Conservation (phyloP, 2,888 invertebrate genomes). For the Trachelus tabidus region DNA sequence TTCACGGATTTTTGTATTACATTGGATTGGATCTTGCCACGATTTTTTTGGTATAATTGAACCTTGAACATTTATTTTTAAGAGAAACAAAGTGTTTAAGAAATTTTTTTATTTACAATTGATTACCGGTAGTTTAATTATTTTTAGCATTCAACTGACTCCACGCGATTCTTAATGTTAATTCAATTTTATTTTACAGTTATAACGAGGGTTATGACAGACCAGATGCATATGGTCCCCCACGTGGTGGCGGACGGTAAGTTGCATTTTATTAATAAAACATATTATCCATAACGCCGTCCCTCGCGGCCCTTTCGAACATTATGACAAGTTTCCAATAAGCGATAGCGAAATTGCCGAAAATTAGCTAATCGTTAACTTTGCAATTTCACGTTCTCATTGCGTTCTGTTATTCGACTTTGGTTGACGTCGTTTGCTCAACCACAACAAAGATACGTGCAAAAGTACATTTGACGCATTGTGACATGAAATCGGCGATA, state of each 20-base stretch:
- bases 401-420: neutral
- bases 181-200: slow-evolving; percentile 40
- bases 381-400: too few relatives aligned
- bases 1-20: slow-evolving; percentile 6
- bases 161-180: neutral
- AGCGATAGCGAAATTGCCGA: too few relatives aligned
- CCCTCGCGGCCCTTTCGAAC: too few relatives aligned
- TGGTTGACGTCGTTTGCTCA: slow-evolving; percentile 30
- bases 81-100: neutral
- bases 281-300: too few relatives aligned
- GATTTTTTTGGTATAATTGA: too few relatives aligned
- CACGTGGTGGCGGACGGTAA: slow-evolving; percentile 64
- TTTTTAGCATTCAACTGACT: too few relatives aligned
- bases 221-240: slow-evolving; percentile 63
- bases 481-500: neutral
- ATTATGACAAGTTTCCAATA: too few relatives aligned
- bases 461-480: too few relatives aligned
- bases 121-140: neutral
- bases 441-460: slow-evolving; percentile 17
- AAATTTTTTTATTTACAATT: slow-evolving; percentile 1
- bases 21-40: too few relatives aligned
- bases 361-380: too few relatives aligned
- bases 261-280: slow-evolving; percentile 30
- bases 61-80: too few relatives aligned
- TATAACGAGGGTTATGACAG: slow-evolving; percentile 63